phyloP scores from a whole-genome alignment of 2,888 invertebrate species.

The Xiphydria camelus region DNA sequence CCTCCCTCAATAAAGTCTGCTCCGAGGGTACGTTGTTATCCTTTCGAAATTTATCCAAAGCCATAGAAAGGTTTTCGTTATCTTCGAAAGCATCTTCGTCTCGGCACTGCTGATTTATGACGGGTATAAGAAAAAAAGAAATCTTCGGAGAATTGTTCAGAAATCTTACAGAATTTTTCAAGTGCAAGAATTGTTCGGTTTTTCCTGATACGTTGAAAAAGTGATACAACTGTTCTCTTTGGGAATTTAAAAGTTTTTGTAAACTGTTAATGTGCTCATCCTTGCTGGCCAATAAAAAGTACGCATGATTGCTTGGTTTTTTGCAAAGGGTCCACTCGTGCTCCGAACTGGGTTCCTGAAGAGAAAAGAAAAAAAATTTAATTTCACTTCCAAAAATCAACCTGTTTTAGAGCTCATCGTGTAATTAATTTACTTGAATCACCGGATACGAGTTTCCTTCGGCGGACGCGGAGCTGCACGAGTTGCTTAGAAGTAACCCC shows the following conservation, averaged over 20 bases:
- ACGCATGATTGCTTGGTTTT: conserved; percentile 1
- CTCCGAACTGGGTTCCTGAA: conserved; percentile 3
- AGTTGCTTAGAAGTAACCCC: conserved; percentile 3
- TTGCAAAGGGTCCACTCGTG: not conserved
- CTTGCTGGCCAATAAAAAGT: conserved; percentile 6
- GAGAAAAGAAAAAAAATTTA: not conserved
- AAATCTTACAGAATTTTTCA: conserved; percentile 5
- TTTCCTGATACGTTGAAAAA: conserved; percentile 9
- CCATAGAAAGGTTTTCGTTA: conserved; percentile 12
- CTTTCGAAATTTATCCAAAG: conserved; percentile 11
- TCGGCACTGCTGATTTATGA: conserved; percentile 8
- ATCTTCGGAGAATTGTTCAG: not conserved
- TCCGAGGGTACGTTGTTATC: conserved; percentile 9
- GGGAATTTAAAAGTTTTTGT: conserved; percentile 11
- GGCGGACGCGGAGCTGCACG: not conserved
- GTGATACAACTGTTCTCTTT: conserved; percentile 11
- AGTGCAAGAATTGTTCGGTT: conserved; percentile 6
- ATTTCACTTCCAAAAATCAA: too few species aligned
- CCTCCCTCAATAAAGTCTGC: conserved; percentile 5
- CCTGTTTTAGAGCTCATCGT: too few species aligned
- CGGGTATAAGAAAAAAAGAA: not conserved
- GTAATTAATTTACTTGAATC: too few species aligned
- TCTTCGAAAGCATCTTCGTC: conserved; percentile 5
- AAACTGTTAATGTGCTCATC: conserved; percentile 9
- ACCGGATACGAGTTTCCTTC: not conserved